Evolutionary conservation across 2,797 vertebrate genomes (phyloP).

Genomic region (Hapalemur alaotrensis): DNA sequence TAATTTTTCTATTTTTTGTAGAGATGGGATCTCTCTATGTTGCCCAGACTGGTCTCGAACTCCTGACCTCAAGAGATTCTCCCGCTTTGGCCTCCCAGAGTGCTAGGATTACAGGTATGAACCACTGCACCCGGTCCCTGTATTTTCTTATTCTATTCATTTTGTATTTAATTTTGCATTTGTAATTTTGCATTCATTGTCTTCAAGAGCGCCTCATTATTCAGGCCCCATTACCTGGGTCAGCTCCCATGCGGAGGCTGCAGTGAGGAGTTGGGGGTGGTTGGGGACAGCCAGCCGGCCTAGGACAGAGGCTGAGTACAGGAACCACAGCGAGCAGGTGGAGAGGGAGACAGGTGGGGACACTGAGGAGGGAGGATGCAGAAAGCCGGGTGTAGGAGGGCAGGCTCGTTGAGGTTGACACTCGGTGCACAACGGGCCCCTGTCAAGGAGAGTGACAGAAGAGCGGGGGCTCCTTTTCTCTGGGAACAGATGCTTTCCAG

Average conservation of each 20-base stretch:
- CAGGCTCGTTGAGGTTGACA: accelerated
- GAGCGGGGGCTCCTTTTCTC: background rate
- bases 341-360: background rate
- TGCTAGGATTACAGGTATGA: background rate
- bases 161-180: background rate
- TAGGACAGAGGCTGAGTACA: background rate
- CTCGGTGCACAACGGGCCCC: background rate
- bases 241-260: accelerated
- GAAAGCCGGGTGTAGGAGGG: background rate
- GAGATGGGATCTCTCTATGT: background rate
- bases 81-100: background rate
- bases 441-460: background rate
- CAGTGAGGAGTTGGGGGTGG: background rate
- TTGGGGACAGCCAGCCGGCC: background rate
- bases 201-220: background rate
- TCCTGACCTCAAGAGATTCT: background rate
- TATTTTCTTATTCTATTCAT: slow-evolving; percentile 18
- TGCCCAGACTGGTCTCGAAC: background rate
- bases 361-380: accelerated
- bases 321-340: accelerated
- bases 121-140: accelerated
- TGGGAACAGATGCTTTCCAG: slow-evolving; percentile 53
- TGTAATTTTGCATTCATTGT: slow-evolving; percentile 12
- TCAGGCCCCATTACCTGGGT: background rate
- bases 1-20: background rate